Base-by-base conservation (phyloP, 2,797 vertebrate species). In the Anguilla obscura region DNA sequence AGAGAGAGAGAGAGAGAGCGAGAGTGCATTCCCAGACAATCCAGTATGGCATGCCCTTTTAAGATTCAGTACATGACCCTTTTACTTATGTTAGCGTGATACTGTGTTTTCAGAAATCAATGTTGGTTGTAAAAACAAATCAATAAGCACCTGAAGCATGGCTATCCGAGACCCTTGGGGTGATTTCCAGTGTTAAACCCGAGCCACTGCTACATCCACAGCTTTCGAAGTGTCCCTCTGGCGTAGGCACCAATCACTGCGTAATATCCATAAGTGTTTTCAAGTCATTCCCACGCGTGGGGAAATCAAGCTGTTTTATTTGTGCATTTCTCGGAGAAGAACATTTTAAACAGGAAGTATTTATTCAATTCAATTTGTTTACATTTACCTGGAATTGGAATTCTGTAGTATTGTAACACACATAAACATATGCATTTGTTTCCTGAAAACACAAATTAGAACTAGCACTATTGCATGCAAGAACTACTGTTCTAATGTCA, bases 261-360 rank as follows among this genome's bases (percentile, higher is more conserved):
- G 50, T 85, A 88, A 85, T 76, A 58, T 69, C 87, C 40, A 52
- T 76, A 71, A 85, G 82, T 88, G 83, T 85, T 85, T 56, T 86
- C 71, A 85, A 87, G 56, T 87, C 52, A 36, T 88, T 58, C 87
- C 69, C 30, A 27, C 71, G 36, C 84, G 36, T 58, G 45, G n/a
- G 71, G 33, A 54, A 88, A 63, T 85, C 36, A 33, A 40, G 12
- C 33, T 21, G n/a, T 58, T 56, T 84, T 58, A 50, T 18, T 58
- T 85, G 33, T 50, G 69, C 50, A 79, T 85, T 88, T 14, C 30
- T 71, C 83, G 60, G 87, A 83, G 58, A 36, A 76, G 71, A 79
- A 27, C 9, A 30, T 86, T 85, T 79, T 30, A 56, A 16, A 52
- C n/a, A 54, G 63, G 33, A 7, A 36, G 45, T 40, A 21, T 71